phyloP scores from a whole-genome alignment of 2,113 vertebrate species.

The Rhinolophus ferrumequinum region DNA sequence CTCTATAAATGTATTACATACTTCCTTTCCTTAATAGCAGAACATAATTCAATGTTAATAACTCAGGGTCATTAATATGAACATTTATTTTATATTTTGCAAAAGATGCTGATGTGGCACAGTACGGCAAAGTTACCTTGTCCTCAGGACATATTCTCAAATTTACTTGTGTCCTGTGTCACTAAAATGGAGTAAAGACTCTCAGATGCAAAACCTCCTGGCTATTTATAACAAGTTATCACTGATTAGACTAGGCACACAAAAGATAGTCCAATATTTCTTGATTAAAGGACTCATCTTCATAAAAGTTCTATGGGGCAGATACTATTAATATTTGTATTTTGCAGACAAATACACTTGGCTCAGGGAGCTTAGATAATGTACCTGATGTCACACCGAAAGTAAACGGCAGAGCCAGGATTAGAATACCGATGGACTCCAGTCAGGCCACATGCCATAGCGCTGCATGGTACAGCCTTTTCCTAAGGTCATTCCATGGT shows the following conservation, averaged over 20 bases:
- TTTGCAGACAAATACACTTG: not conserved
- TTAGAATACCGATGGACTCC: not conserved
- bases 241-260: not conserved
- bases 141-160: not conserved
- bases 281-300: not conserved
- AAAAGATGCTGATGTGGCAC: not conserved
- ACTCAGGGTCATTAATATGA: not conserved
- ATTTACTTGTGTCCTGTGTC: not conserved
- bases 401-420: not conserved
- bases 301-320: not conserved
- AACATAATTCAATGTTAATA: constrained; percentile 23
- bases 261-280: not conserved
- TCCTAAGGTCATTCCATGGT: not conserved
- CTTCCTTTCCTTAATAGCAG: constrained; percentile 33
- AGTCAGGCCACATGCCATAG: not conserved
- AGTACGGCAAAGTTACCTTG: not conserved
- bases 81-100: not conserved
- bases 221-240: not conserved
- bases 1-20: constrained; percentile 1
- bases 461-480: not conserved
- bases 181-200: not conserved
- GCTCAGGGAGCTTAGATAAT: not conserved
- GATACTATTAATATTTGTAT: not conserved
- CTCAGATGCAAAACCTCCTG: not conserved
- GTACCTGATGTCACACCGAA: not conserved